Base-by-base conservation (phyloP, 2,888 invertebrate species). In the Chrysolina americana region DNA sequence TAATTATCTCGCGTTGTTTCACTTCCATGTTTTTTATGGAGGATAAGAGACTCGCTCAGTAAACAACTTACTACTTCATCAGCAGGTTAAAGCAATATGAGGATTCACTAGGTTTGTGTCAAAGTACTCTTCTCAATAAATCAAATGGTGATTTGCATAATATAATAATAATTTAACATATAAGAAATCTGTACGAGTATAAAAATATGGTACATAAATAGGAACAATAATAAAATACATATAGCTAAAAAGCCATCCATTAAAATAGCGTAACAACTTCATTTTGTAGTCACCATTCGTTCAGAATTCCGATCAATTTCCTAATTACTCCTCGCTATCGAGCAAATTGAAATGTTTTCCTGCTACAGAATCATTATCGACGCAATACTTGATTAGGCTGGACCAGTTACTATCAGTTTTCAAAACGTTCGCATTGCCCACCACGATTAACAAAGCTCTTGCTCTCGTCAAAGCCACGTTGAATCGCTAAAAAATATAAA, bases 381-480 rank as follows among this genome's bases (percentile, higher is more conserved):
- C 77, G 78, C 89, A 89, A 23, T 82, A 83, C 15, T 87, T 48
- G 70, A 89, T 89, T 75, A 87, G 88, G 50, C 74, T 78, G 8
- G 81, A 81, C 89, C 89, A 89, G 75, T 88, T 86, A 2, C 73
- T 41, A 76, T 89, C 89, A 41, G 81, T 82, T 41, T 85, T 82
- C 15, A 90, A 83, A 41, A 89, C 86, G 0, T 86, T 79, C 48
- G 81, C 92, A 89, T 89, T 92, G 86, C 85, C 93, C 86, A 87
- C 84, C 6, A 93, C 88, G 65, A 94, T 91, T 13, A 93, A 86
- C 65, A 94, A 89, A 8, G 92, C 90, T 85, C 92, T 92, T 11
- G 94, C 93, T 73, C 94, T 87, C 0, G 94, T 94, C 15, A 94
- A 82, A 0, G 93, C 91, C 6, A 94, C 94, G 86, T 94, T 94